A percentile compares a stretch with the other conserved stretches of the same genome.
These are phyloP conservation scores for Pristionchus entomophagus DNA, from an alignment of 2,888 invertebrate species.

Conservation along the genomic window DNA sequence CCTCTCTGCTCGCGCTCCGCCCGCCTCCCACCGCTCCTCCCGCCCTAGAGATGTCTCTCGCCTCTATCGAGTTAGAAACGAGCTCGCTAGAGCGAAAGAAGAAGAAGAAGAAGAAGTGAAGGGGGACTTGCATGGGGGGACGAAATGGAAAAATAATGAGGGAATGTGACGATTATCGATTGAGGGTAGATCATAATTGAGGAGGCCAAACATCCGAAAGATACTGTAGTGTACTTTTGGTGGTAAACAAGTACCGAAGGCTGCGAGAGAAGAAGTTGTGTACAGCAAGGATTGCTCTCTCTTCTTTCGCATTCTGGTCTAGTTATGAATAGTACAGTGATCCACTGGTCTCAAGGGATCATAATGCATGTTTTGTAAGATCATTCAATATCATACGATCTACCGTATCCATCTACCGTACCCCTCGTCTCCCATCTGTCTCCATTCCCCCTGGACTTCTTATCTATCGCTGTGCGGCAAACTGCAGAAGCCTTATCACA, in stretches of 20 bases:
- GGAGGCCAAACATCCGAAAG: too few species aligned
- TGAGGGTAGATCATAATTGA: neutral
- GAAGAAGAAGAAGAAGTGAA: conserved; percentile 6
- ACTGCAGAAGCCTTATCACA: neutral
- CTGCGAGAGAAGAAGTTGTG: too few species aligned
- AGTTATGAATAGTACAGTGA: too few species aligned
- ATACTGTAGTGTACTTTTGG: too few species aligned
- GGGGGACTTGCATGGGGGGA: conserved; percentile 25
- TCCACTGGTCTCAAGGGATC: too few species aligned
- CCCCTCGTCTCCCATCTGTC: too few species aligned
- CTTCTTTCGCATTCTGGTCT: too few species aligned
- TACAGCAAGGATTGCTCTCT: too few species aligned
- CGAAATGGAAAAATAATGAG: neutral
- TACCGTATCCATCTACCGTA: too few species aligned
- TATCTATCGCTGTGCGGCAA: neutral
- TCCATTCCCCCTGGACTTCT: neutral
- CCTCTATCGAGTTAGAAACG: conserved; percentile 40
- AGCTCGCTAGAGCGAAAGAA: conserved; percentile 37
- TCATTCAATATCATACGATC: too few species aligned
- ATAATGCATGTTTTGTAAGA: too few species aligned
- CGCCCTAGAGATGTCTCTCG: neutral
- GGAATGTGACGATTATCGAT: neutral
- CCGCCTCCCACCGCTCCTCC: neutral
- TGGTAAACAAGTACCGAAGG: too few species aligned
- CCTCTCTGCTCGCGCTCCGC: conserved; percentile 22